Evolutionary conservation across 2,113 vertebrate genomes (phyloP).

Genomic region (Micromys minutus): DNA sequence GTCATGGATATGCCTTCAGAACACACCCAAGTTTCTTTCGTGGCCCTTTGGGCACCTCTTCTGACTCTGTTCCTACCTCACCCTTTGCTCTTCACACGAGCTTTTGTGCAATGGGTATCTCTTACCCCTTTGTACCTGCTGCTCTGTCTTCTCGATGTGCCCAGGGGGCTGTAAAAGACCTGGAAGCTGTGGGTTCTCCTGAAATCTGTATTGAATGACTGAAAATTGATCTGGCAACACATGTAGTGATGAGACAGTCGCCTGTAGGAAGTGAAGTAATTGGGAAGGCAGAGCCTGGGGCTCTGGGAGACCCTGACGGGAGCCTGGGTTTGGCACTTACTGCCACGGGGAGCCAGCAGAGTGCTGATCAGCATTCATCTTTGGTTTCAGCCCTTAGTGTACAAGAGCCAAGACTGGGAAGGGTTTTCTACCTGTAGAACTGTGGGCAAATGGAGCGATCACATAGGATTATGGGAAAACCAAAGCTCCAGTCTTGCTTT

Average conservation of each 20-base stretch:
- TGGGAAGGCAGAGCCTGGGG: background rate
- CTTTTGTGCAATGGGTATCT: background rate
- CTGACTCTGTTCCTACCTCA: background rate
- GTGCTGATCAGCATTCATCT: background rate
- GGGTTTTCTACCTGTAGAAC: background rate
- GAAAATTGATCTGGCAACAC: background rate
- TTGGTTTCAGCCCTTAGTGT: background rate
- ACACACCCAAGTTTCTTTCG: accelerated
- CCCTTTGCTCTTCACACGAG: background rate
- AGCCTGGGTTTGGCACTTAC: background rate
- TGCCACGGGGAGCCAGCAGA: background rate
- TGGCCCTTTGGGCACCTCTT: background rate
- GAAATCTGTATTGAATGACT: background rate
- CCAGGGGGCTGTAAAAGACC: background rate
- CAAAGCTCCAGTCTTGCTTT: background rate
- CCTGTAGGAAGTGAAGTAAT: background rate
- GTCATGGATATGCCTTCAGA: background rate
- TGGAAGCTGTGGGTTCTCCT: background rate
- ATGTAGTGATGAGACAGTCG: accelerated
- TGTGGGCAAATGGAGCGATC: background rate
- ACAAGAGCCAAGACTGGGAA: background rate
- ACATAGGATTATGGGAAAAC: background rate
- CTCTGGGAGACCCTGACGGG: background rate
- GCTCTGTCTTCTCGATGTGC: background rate
- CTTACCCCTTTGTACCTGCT: background rate